Evolutionary conservation across 2,113 vertebrate genomes (phyloP).

Genomic region (Pipra filicauda): DNA sequence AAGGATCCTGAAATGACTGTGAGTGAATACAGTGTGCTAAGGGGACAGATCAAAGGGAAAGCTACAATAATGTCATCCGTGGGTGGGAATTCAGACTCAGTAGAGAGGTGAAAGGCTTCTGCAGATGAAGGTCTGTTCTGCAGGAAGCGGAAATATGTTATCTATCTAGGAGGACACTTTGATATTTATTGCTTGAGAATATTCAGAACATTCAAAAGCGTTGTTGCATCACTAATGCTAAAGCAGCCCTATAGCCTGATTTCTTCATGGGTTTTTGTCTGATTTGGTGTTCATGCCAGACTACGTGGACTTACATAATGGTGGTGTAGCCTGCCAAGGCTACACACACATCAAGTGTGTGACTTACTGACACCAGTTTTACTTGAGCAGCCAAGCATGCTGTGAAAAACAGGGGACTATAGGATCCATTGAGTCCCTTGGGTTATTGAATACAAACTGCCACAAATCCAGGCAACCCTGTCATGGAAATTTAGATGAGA

Average conservation of each 20-base stretch:
- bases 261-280: not conserved
- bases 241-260: not conserved
- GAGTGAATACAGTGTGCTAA: not conserved
- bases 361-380: not conserved
- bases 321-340: not conserved
- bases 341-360: not conserved
- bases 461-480: not conserved
- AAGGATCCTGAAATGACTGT: not conserved
- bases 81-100: not conserved
- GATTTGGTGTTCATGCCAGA: not conserved
- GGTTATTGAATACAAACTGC: not conserved
- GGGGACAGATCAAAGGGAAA: not conserved
- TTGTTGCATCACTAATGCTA: not conserved
- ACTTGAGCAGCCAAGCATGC: not conserved
- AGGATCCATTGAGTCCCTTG: not conserved
- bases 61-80: fast-evolving
- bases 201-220: not conserved
- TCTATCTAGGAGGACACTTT: not conserved
- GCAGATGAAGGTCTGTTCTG: not conserved
- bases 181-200: not conserved
- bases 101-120: not conserved
- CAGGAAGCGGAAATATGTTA: not conserved
- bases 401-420: not conserved
- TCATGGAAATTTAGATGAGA: not conserved
- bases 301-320: not conserved